Evolutionary conservation across 2,797 vertebrate species (phyloP), one percentile per base, ranked within the genome.

Genomic region (Nyctibius grandis): DNA sequence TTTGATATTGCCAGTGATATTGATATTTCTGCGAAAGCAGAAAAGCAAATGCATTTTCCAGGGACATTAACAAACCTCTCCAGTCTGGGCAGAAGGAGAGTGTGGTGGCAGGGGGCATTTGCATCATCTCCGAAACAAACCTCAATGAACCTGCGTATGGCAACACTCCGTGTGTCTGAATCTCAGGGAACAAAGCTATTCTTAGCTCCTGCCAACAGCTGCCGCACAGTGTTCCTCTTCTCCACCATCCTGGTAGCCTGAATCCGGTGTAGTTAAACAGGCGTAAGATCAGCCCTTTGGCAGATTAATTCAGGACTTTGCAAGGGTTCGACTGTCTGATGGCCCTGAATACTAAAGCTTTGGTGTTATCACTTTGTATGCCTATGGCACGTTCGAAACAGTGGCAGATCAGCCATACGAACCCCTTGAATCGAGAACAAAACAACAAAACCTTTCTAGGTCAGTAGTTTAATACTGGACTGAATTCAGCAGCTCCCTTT

Each of bases 101-200:
- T 1, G 2, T 7, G 63, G n/a, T 63, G 34, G 54, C 38, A 29
- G 26, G 8, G 34, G 15, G 34, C 14, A 68, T 48, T 44, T 40
- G 45, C 34, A 13, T 29, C 12, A 20, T 22, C 44, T 33, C 59
- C 8, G 16, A 80, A 76, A 56, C 68, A 87, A 73, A 23, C 18
- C 25, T 68, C 1, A 3, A 45, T 31, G 38, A 68, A 75, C 38
- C 13, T 1, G 0, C 1, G 0, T 44, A 15, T 19, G 18, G 31
- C 14, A 42, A 42, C 18, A 38, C 4, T 57, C 40, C 1, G 0
- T 18, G n/a, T 40, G 15, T 40, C 64, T 84, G 70, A 68, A 73
- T 69, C 50, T 77, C 53, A n/a, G 59, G 23, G 26, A 90, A 42
- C 15, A 42, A 70, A 51, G 42, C 31, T 80, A 38, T 79, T 72